Evolutionary conservation across 2,797 vertebrate species (phyloP), one percentile per base, ranked within the genome.

Genomic region (Anniella stebbinsi): DNA sequence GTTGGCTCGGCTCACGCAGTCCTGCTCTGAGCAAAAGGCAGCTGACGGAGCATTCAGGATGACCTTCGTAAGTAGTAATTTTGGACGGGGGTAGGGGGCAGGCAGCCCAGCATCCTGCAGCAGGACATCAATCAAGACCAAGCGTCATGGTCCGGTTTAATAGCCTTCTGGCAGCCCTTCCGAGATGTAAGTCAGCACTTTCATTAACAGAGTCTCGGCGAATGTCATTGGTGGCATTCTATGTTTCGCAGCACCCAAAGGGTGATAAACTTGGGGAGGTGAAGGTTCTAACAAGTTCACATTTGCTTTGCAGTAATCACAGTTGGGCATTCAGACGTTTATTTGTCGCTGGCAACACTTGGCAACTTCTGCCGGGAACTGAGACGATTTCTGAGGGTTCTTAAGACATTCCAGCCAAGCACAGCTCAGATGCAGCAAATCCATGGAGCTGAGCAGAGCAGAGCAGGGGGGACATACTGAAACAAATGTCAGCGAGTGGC

Each of bases 101-200:
- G 86, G 86, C 89, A 86, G 84, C 72, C 82, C 86, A 89, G 84
- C 89, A 60, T 84, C 80, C 48, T 17, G 36, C 93, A 77, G 85
- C 77, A 76, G 57, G 83, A 51, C 94, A 92, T 94, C 93, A 92
- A 95, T 94, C 91, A 94, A 85, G 84, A 88, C 82, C 77, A 88
- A 95, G 87, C 0, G 69, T 30, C 77, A 51, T 89, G 0, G 0
- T 78, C 69, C 28, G 76, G 10, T 91, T 95, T 92, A 94, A 91
- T 60, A 85, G 93, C 85, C 84, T 93, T 92, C 91, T 36, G 81
- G 91, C 91, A 94, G 83, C 2, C 76, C 54, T 25, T 78, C 91
- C 83, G 91, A 95, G 93, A 86, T 89, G 92, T 89, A 91, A 94
- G 84, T 4, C 85, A 81, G 88, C 85, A 87, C 83, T 80, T 95